These are phyloP conservation scores for Platyscapa corneri DNA, from an alignment of 1,140 invertebrate species.

Conservation along the genomic window DNA sequence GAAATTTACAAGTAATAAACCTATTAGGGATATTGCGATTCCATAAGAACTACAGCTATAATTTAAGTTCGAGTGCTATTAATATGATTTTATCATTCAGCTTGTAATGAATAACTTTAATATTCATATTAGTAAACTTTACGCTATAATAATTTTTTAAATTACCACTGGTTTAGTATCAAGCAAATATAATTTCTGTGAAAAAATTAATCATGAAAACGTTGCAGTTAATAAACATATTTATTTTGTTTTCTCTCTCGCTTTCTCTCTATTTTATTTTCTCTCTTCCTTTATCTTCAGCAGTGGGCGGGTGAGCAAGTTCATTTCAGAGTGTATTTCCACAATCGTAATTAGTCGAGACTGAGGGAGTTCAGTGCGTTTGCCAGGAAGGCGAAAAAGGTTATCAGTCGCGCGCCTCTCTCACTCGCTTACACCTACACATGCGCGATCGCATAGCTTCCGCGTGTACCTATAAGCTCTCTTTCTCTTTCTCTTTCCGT, in stretches of 20 bases:
- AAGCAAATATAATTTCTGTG: background rate
- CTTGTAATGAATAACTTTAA: background rate
- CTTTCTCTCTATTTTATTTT: background rate
- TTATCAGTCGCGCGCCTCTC: slow-evolving; percentile 7
- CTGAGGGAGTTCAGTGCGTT: background rate
- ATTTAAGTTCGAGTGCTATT: background rate
- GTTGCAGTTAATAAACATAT: slow-evolving; percentile 11
- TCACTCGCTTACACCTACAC: background rate
- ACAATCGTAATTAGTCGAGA: slow-evolving; percentile 44
- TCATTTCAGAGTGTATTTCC: slow-evolving; percentile 33
- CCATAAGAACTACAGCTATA: background rate
- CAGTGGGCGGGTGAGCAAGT: background rate
- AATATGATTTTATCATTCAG: background rate
- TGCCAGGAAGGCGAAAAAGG: slow-evolving; percentile 19
- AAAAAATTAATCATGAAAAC: background rate
- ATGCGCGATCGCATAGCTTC: background rate
- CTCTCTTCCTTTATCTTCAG: background rate
- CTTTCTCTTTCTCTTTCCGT: background rate
- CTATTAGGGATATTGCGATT: background rate
- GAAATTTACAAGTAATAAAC: background rate
- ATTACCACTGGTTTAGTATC: background rate
- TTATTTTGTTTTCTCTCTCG: background rate
- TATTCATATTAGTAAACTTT: background rate
- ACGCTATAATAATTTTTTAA: background rate
- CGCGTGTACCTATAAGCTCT: background rate